Conservation (phyloP, 2,888 invertebrate genomes). For the Andrena minutula region DNA sequence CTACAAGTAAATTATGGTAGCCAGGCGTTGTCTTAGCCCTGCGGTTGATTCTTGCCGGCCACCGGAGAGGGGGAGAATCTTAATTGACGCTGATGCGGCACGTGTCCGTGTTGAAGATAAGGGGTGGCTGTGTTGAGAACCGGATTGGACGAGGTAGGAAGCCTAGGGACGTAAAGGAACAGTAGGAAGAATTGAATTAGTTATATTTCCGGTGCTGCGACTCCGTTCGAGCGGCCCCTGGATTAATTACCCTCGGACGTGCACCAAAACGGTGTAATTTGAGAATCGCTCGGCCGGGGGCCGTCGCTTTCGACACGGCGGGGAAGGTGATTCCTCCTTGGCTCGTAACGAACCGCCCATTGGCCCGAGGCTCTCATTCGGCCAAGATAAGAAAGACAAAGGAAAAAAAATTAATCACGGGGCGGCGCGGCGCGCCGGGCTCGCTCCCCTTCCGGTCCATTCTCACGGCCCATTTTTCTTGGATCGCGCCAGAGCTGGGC, state of each 20-base stretch:
- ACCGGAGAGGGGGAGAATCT: slow-evolving; percentile 19
- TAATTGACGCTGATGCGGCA: slow-evolving; percentile 59
- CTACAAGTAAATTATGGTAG: slow-evolving; percentile 63
- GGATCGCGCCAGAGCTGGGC: slow-evolving; percentile 39
- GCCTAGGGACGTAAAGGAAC: slow-evolving; percentile 15
- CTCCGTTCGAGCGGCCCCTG: neutral
- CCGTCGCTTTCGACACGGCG: slow-evolving; percentile 4
- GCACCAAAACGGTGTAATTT: slow-evolving; percentile 26
- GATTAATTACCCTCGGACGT: slow-evolving; percentile 30
- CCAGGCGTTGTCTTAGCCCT: slow-evolving; percentile 42
- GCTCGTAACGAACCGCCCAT: slow-evolving; percentile 36
- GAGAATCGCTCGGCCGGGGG: slow-evolving; percentile 4
- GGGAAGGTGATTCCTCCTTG: slow-evolving; percentile 28
- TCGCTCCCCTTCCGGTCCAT: slow-evolving; percentile 61
- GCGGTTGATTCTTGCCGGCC: slow-evolving; percentile 36
- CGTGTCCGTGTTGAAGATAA: slow-evolving; percentile 56
- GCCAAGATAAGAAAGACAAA: slow-evolving; percentile 52
- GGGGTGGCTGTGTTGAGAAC: slow-evolving; percentile 21
- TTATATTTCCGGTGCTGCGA: no score
- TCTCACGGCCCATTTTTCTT: slow-evolving; percentile 70
- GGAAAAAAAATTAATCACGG: slow-evolving; percentile 68
- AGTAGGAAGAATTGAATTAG: neutral
- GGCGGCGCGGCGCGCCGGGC: slow-evolving; percentile 6
- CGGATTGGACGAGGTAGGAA: slow-evolving; percentile 22
- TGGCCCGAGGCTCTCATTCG: slow-evolving; percentile 50